phyloP scores from a whole-genome alignment of 2,888 invertebrate genomes.

The Orthonevra nobilis region DNA sequence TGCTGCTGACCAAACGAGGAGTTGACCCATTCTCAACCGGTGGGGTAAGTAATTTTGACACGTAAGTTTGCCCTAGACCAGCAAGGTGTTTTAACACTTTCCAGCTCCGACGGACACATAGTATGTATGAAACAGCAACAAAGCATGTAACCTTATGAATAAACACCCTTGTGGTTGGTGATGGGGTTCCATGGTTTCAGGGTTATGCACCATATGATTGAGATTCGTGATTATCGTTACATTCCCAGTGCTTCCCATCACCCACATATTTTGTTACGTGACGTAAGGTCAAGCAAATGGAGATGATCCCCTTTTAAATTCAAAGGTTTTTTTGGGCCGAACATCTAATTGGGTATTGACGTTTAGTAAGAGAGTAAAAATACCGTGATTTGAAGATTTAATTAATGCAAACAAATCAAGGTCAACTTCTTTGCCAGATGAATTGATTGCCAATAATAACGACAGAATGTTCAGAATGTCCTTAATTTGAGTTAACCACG shows the following conservation, averaged over 20 bases:
- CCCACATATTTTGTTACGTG: background rate
- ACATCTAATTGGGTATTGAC: slow-evolving; percentile 7
- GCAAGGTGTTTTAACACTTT: too few relatives aligned
- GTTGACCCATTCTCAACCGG: slow-evolving; percentile 96
- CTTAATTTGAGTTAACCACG: background rate
- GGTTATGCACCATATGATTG: slow-evolving; percentile 42
- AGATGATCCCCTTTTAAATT: too few relatives aligned
- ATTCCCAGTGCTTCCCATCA: slow-evolving; percentile 16
- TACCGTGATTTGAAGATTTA: background rate
- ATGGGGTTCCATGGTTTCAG: slow-evolving; percentile 30
- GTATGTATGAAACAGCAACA: slow-evolving; percentile 21
- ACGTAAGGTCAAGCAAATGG: slow-evolving; percentile 31
- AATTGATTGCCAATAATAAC: too few relatives aligned
- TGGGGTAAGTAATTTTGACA: slow-evolving; percentile 88
- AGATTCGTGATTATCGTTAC: slow-evolving; percentile 38
- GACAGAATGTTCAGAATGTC: too few relatives aligned
- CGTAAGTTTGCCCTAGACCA: too few relatives aligned
- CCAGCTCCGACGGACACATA: background rate
- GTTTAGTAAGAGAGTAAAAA: background rate
- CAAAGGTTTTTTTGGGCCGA: too few relatives aligned
- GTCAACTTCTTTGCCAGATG: too few relatives aligned
- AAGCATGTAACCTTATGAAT: slow-evolving; percentile 21
- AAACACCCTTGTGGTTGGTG: slow-evolving; percentile 26
- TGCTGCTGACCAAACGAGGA: slow-evolving; percentile 91
- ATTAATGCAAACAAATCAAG: too few relatives aligned